Conservation (phyloP, 1,140 invertebrate genomes). For the Mycetomoellerius zeteki region DNA sequence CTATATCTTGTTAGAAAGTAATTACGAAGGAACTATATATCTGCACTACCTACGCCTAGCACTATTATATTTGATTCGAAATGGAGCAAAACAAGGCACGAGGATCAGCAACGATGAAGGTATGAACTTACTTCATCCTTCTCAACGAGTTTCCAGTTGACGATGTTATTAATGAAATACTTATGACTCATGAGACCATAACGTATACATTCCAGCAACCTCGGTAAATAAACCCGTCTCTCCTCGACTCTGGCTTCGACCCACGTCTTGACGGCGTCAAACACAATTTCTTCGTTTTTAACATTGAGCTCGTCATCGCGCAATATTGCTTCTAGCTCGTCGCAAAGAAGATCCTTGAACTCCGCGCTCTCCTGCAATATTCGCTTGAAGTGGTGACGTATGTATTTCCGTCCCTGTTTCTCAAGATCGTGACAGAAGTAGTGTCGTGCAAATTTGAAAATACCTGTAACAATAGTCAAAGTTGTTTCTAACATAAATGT, state of each 20-base stretch:
- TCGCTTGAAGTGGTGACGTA: conserved; percentile 91
- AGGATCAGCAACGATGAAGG: conserved; percentile 11
- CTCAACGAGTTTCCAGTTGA: conserved; percentile 87
- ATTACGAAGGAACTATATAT: background rate
- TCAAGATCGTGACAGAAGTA: conserved; percentile 92
- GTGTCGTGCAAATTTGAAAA: conserved; percentile 91
- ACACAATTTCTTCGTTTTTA: conserved; percentile 90
- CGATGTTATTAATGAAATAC: conserved; percentile 89
- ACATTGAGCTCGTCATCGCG: conserved; percentile 93
- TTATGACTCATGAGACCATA: conserved; percentile 90
- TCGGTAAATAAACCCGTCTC: conserved; percentile 87
- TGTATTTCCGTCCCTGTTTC: conserved; percentile 89
- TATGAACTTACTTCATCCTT: conserved; percentile 87
- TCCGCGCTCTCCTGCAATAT: conserved; percentile 91
- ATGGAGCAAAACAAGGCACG: background rate
- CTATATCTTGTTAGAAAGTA: background rate
- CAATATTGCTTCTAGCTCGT: conserved; percentile 91
- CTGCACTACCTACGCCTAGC: background rate
- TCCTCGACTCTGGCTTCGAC: conserved; percentile 87
- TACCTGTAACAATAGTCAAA: conserved; percentile 76
- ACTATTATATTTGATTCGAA: background rate
- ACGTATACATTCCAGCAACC: conserved; percentile 89
- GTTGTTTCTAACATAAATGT: conserved; percentile 5
- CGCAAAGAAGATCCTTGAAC: conserved; percentile 89
- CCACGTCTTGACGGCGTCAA: conserved; percentile 90